Evolutionary conservation across 2,888 invertebrate genomes (phyloP).

Genomic region (Microdon myrmicae): DNA sequence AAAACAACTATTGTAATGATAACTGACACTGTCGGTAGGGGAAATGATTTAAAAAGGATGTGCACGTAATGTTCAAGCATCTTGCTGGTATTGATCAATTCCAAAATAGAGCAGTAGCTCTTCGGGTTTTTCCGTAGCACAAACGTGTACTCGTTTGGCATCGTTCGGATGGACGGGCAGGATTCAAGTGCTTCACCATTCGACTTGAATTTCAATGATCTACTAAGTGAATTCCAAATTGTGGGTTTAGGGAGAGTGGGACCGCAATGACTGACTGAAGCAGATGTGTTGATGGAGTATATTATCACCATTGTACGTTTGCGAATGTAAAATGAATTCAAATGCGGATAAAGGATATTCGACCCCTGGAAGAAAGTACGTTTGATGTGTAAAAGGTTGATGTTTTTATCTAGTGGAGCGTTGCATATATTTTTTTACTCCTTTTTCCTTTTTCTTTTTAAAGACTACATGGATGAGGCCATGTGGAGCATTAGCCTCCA

Average conservation of each 20-base stretch:
- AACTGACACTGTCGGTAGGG: slow-evolving; percentile 47
- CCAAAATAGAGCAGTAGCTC: slow-evolving; percentile 26
- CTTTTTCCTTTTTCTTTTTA: too few species aligned
- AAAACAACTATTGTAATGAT: slow-evolving; percentile 48
- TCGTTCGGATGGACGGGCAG: slow-evolving; percentile 5
- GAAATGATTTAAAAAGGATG: slow-evolving; percentile 49
- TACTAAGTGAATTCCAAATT: slow-evolving; percentile 43
- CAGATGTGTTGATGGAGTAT: slow-evolving; percentile 22
- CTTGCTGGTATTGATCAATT: slow-evolving; percentile 52
- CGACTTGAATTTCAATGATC: slow-evolving; percentile 46
- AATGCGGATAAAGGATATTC: not conserved
- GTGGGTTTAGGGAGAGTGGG: slow-evolving; percentile 18
- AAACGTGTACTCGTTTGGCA: not conserved
- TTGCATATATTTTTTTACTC: too few species aligned
- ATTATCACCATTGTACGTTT: not conserved
- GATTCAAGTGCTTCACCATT: slow-evolving; percentile 44
- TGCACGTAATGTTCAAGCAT: slow-evolving; percentile 45
- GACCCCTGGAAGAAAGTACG: not conserved
- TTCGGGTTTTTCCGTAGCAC: slow-evolving; percentile 2
- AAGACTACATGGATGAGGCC: too few species aligned
- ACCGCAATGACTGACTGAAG: slow-evolving; percentile 12
- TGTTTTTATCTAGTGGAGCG: too few species aligned
- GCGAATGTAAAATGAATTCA: not conserved
- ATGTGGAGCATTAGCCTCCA: too few species aligned
- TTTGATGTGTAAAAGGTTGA: too few species aligned